Conservation (phyloP, 2,888 invertebrate species). For the Ectropis crepuscularia region DNA sequence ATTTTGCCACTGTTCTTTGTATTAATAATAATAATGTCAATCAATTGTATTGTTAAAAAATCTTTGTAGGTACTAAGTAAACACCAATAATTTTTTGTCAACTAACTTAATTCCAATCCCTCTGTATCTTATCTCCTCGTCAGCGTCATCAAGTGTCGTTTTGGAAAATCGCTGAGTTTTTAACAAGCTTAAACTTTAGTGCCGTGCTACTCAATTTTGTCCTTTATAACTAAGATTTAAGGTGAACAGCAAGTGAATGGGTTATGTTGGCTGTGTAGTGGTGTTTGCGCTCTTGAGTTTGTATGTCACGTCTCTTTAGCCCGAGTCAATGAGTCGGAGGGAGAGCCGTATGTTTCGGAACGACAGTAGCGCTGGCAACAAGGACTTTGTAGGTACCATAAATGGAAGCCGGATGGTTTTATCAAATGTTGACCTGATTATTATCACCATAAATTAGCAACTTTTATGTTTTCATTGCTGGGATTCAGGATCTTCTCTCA, state of each 20-base stretch:
- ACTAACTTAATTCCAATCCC: conserved; percentile 36
- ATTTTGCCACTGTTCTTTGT: no score
- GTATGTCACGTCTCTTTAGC: conserved; percentile 55
- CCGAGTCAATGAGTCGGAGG: conserved; percentile 50
- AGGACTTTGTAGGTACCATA: no score
- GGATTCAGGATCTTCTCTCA: no score
- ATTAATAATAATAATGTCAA: no score
- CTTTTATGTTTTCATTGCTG: no score
- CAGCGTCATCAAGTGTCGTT: conserved; percentile 51
- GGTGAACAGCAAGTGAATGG: conserved; percentile 15
- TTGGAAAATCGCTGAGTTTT: conserved; percentile 58
- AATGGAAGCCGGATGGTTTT: no score
- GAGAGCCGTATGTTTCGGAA: conserved; percentile 37
- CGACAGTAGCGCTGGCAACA: conserved; percentile 6
- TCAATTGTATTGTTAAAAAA: neutral
- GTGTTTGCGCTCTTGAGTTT: conserved; percentile 59
- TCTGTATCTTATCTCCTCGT: conserved; percentile 50
- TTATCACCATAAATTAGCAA: no score
- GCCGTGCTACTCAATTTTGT: conserved; percentile 21
- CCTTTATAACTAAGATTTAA: conserved; percentile 37
- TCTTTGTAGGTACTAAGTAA: neutral
- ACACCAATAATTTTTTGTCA: conserved; percentile 5
- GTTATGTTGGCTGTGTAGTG: conserved; percentile 34
- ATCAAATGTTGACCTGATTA: no score
- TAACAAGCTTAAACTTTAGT: neutral